phyloP scores from a whole-genome alignment of 2,888 invertebrate species.

The Pelosia muscerda region DNA sequence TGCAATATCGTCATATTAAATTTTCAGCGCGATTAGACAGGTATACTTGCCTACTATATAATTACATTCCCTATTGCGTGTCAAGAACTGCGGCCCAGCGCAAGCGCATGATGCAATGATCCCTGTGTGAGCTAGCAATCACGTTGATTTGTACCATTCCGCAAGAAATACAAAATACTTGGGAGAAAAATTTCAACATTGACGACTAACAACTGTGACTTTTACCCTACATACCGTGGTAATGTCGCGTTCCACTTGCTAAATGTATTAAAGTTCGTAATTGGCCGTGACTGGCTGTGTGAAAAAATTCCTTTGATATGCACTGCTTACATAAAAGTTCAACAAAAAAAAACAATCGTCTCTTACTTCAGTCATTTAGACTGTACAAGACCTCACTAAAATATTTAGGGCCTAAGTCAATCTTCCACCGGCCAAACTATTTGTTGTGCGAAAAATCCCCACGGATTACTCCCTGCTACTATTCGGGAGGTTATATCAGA shows the following conservation, averaged over 20 bases:
- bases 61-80: constrained; percentile 26
- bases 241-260: constrained; percentile 27
- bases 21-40: constrained; percentile 5
- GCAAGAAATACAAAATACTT: constrained; percentile 54
- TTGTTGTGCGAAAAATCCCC: no score
- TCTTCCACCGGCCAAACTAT: no score
- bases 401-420: no score
- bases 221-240: constrained; percentile 38
- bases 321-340: not conserved
- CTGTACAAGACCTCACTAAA: no score
- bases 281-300: constrained; percentile 29
- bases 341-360: not conserved
- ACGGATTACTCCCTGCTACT: no score
- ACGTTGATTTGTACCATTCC: constrained; percentile 49
- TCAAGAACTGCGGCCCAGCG: constrained; percentile 52
- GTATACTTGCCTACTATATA: constrained; percentile 8
- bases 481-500: no score
- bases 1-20: not conserved
- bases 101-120: constrained; percentile 52
- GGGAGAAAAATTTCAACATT: constrained; percentile 55
- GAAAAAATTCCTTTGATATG: constrained; percentile 19
- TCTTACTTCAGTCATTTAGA: no score
- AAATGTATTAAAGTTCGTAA: constrained; percentile 24
- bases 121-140: constrained; percentile 51
- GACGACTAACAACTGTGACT: constrained; percentile 42